phyloP scores from a whole-genome alignment of 2,113 vertebrate species.

The Orycteropus afer region DNA sequence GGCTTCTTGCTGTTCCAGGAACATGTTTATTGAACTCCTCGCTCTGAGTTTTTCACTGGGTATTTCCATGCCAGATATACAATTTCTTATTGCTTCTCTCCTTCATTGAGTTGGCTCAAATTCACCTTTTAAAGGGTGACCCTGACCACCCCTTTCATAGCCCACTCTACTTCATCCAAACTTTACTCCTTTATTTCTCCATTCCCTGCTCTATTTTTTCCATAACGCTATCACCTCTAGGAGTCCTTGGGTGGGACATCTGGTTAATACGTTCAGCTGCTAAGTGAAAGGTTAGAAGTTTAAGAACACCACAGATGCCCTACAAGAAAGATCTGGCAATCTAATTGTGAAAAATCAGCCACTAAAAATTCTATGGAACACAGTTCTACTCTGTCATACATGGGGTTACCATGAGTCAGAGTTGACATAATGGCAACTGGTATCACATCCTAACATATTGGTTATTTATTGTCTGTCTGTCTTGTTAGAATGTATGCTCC shows the following conservation, averaged over 20 bases:
- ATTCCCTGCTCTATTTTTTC: not conserved
- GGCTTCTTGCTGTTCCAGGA: not conserved
- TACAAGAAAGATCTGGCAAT: too few relatives aligned
- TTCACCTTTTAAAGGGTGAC: not conserved
- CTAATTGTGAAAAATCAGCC: too few relatives aligned
- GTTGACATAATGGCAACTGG: too few relatives aligned
- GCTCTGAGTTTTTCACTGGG: not conserved
- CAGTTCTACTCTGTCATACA: too few relatives aligned
- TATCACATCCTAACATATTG: not conserved
- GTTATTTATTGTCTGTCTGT: not conserved
- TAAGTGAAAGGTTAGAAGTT: too few relatives aligned
- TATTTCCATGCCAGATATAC: not conserved
- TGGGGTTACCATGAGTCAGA: too few relatives aligned
- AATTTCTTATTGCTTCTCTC: not conserved
- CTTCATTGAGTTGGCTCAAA: not conserved
- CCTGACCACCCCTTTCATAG: not conserved
- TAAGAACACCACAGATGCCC: too few relatives aligned
- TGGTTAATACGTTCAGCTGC: too few relatives aligned
- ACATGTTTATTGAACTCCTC: not conserved
- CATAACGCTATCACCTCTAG: not conserved
- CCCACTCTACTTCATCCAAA: not conserved
- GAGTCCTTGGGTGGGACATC: too few relatives aligned
- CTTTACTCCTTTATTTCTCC: too few relatives aligned
- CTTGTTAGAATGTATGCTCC: not conserved
- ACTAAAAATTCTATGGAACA: too few relatives aligned